These are phyloP conservation scores for Dasyurus viverrinus DNA, from an alignment of 2,113 vertebrate genomes.

Conservation along the genomic window DNA sequence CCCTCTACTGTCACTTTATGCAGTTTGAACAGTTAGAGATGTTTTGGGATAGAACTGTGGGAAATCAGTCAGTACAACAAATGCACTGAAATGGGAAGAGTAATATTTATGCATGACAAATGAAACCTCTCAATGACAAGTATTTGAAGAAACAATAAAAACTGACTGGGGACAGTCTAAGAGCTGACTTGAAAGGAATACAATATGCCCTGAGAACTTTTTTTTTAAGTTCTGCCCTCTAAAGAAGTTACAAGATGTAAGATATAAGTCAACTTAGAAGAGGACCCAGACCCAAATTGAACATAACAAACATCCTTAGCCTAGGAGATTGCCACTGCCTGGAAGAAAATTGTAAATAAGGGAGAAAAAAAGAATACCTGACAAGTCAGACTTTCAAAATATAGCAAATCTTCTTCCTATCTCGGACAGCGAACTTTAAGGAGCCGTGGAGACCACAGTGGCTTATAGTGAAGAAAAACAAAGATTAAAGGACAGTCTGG, in stretches of 20 bases:
- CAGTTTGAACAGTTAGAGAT: neutral
- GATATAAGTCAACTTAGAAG: neutral
- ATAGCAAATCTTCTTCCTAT: neutral
- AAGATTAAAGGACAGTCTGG: neutral
- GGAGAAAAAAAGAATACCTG: neutral
- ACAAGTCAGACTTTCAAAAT: neutral
- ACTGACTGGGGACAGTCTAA: neutral
- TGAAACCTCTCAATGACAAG: slow-evolving; percentile 5
- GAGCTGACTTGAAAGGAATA: slow-evolving; percentile 64
- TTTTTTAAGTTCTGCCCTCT: neutral
- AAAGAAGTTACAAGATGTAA: neutral
- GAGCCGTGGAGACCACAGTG: neutral
- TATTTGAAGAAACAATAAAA: slow-evolving; percentile 45
- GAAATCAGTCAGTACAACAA: neutral
- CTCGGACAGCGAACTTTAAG: neutral
- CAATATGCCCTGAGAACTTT: slow-evolving; percentile 55
- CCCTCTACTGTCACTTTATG: neutral
- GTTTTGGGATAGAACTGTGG: slow-evolving; percentile 33
- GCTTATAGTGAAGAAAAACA: neutral
- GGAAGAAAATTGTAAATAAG: neutral
- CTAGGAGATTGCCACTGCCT: neutral
- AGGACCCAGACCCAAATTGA: neutral
- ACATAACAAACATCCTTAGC: neutral
- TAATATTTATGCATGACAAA: neutral
- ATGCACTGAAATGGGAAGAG: neutral